Conservation (phyloP, 2,113 vertebrate genomes). For the Pelobates fuscus region DNA sequence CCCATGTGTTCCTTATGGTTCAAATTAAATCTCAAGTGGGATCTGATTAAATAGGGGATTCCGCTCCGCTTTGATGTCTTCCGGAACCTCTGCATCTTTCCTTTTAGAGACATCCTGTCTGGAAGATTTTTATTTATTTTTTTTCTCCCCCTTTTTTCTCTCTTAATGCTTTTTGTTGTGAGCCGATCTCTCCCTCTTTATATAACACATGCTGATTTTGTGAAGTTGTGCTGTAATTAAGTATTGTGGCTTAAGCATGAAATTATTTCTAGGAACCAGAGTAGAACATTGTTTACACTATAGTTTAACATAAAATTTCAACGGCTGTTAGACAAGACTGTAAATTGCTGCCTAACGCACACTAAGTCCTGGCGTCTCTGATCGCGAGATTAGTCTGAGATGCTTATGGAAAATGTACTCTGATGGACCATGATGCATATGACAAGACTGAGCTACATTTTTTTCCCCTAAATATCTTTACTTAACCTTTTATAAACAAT, state of each 20-base stretch:
- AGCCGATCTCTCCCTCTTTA: not conserved
- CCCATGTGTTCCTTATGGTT: conserved; percentile 33
- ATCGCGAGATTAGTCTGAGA: too few relatives aligned
- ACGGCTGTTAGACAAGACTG: not conserved
- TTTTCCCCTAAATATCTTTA: too few relatives aligned
- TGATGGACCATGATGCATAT: too few relatives aligned
- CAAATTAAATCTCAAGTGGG: conserved; percentile 10
- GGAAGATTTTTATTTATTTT: not conserved
- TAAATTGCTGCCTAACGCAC: not conserved
- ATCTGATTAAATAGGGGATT: conserved; percentile 19
- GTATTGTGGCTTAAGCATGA: not conserved
- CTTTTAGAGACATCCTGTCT: conserved; percentile 35
- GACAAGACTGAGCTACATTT: too few relatives aligned
- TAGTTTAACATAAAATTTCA: not conserved
- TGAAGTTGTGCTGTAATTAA: not conserved
- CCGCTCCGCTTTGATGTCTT: conserved; percentile 22
- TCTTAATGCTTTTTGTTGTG: not conserved
- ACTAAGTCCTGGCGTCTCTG: not conserved
- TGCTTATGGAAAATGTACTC: too few relatives aligned
- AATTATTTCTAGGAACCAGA: not conserved
- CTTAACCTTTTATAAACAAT: too few relatives aligned
- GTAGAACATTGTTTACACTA: not conserved
- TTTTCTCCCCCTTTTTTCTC: not conserved
- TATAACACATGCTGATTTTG: not conserved
- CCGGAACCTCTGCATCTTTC: conserved; percentile 7